Evolutionary conservation across 1,140 invertebrate species (phyloP).

Genomic region (Maconellicoccus hirsutus): DNA sequence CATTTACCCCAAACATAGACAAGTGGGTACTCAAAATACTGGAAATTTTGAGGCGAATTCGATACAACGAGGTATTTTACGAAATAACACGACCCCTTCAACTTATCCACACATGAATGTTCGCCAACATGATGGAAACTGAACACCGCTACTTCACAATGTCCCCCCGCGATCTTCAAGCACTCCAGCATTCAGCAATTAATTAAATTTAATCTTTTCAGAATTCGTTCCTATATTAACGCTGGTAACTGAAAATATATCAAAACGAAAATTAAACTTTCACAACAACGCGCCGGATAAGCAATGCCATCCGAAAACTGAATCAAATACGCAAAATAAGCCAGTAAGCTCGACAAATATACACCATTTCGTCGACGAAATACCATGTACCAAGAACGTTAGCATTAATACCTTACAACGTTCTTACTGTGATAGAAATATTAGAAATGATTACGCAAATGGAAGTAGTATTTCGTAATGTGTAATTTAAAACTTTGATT

Average conservation of each 20-base stretch:
- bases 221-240: constrained; percentile 12
- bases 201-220: neutral
- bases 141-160: too few relatives aligned
- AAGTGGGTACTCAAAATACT: too few relatives aligned
- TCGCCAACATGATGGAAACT: too few relatives aligned
- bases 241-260: neutral
- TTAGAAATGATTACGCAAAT: neutral
- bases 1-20: too few relatives aligned
- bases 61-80: too few relatives aligned
- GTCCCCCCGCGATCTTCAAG: too few relatives aligned
- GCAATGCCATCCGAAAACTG: neutral
- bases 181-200: neutral
- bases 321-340: neutral
- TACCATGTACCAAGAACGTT: too few relatives aligned
- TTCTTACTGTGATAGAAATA: neutral
- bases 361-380: too few relatives aligned
- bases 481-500: neutral
- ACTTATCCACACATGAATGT: too few relatives aligned
- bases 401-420: neutral
- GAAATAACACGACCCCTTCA: too few relatives aligned
- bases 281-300: neutral
- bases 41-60: too few relatives aligned
- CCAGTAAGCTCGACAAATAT: too few relatives aligned
- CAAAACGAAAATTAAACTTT: neutral
- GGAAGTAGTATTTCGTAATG: neutral